Evolutionary conservation across 2,888 invertebrate species (phyloP).

Genomic region (Acanthococcus lagerstroemiae): DNA sequence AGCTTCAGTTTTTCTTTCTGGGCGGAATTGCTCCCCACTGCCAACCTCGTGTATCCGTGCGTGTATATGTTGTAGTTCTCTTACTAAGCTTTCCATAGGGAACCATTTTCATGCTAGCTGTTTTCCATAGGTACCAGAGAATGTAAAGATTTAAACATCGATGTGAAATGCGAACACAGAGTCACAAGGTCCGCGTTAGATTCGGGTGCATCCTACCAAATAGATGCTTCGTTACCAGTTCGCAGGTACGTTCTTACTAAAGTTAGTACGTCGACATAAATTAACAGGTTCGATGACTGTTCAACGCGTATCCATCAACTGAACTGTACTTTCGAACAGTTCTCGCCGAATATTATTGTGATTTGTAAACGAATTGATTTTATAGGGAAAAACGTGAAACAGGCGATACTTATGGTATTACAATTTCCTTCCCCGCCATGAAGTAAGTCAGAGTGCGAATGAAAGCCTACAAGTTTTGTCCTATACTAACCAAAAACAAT

Average conservation of each 20-base stretch:
- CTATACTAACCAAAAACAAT: slow-evolving; percentile 4
- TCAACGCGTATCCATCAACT: not conserved
- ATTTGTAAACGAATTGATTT: slow-evolving; percentile 42
- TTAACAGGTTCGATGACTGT: too few species aligned
- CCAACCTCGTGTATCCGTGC: too few species aligned
- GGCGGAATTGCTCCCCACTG: too few species aligned
- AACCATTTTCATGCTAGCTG: not conserved
- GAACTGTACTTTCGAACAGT: not conserved
- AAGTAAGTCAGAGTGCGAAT: slow-evolving; percentile 55
- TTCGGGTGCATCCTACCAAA: slow-evolving; percentile 60
- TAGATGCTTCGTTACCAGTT: slow-evolving; percentile 71
- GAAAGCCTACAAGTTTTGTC: not conserved
- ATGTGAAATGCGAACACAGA: slow-evolving; percentile 82
- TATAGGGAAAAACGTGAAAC: slow-evolving; percentile 52
- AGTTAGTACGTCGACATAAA: not conserved
- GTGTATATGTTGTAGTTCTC: too few species aligned
- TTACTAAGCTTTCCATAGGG: too few species aligned
- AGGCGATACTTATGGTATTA: slow-evolving; percentile 81
- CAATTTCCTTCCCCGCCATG: slow-evolving; percentile 83
- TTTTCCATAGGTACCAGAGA: slow-evolving; percentile 55
- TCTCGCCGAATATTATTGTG: not conserved
- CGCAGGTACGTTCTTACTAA: slow-evolving; percentile 58
- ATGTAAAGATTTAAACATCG: slow-evolving; percentile 81
- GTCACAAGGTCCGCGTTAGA: slow-evolving; percentile 44
- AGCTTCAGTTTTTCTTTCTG: too few species aligned